Conservation (phyloP, 2,113 vertebrate species). For the Leucopsar rothschildi region DNA sequence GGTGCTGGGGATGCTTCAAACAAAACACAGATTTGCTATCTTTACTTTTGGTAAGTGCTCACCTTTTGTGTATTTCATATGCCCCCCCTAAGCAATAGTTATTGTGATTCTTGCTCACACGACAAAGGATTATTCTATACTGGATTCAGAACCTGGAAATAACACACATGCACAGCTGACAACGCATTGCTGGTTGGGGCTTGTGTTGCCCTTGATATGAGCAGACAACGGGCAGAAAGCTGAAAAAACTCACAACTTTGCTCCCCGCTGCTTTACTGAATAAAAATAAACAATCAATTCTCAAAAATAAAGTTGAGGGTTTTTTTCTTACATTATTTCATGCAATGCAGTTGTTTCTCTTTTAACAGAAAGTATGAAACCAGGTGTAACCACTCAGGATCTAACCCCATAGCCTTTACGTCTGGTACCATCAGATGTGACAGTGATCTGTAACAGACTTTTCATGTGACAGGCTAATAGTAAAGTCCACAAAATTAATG, state of each 20-base stretch:
- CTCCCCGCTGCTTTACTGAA: not conserved
- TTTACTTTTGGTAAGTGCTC: not conserved
- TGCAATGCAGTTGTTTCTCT: not conserved
- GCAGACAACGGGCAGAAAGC: not conserved
- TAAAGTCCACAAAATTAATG: not conserved
- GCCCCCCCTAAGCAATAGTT: not conserved
- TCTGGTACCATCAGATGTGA: not conserved
- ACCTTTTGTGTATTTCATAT: not conserved
- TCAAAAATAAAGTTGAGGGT: not conserved
- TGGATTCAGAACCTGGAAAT: not conserved
- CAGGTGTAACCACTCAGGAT: not conserved
- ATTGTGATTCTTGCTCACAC: not conserved
- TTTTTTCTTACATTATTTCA: not conserved
- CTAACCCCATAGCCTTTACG: not conserved
- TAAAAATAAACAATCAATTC: not conserved
- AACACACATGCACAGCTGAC: not conserved
- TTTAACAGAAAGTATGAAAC: not conserved
- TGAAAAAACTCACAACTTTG: not conserved
- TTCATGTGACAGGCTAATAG: not conserved
- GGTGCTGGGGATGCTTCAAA: not conserved
- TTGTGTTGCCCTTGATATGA: not conserved
- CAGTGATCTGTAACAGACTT: not conserved
- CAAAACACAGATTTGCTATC: not conserved
- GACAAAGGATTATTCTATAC: slow-evolving; percentile 2
- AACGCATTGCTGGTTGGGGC: not conserved